Evolutionary conservation across 2,797 vertebrate genomes (phyloP), one percentile per base, ranked within the genome.

Genomic region (Falco peregrinus): DNA sequence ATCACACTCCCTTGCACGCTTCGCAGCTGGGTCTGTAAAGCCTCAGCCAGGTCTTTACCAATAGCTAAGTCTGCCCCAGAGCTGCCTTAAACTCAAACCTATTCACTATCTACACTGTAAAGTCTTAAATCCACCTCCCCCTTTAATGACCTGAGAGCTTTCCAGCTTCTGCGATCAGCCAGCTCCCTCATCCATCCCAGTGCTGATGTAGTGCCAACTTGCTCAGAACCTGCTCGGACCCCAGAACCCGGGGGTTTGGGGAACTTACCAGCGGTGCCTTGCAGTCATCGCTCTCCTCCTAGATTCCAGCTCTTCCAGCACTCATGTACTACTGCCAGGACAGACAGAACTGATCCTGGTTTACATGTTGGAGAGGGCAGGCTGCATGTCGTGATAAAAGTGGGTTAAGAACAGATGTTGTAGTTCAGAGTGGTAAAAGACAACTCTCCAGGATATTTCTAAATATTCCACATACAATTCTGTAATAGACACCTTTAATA

Each of bases 131-230:
- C 24, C 87, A 91, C 59, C 53, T 84, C 16, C 59, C 59, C 35
- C 41, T 59, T 19, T 25, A 73, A 60, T 10, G 29, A 65, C 33
- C 48, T 1, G 10, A 70, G 69, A 59, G 39, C 29, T 15, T 83
- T 35, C 41, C 85, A 79, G 31, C 6, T 41, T 22, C 37, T 79
- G 37, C 3, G 1, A 48, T 29, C 84, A 75, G 9, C 11, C 61
- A 78, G 29, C 35, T 87, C 54, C 47, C 16, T 65, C 28, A 6
- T 75, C 43, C 19, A n/a, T 56, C 35, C 16, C 56, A 67, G 29
- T 24, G 26, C 16, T 22, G 29, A 67, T 2, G 5, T 0, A 0
- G 50, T 47, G 48, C 63, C 60, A 67, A 3, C 1, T 13, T 45
- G 41, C 54, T 69, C 70, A 39, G 67, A 86, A 43, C 10, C 65